Evolutionary conservation across 2,888 invertebrate species (phyloP).

Genomic region (Heteromyza rotundicornis): DNA sequence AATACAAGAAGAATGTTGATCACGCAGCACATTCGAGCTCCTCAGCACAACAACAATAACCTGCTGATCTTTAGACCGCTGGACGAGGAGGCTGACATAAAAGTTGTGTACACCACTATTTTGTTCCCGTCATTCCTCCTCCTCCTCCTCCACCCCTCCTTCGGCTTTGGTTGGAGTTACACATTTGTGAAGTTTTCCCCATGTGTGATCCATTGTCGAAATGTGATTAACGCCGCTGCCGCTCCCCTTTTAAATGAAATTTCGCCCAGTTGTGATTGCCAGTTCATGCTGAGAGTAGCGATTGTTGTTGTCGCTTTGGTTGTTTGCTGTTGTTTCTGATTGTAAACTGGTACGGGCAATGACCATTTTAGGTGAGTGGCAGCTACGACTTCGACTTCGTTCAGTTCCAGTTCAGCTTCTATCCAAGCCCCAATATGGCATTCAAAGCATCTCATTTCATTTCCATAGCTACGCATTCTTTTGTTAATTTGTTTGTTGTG

Average conservation of each 20-base stretch:
- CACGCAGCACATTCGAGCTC: too few species aligned
- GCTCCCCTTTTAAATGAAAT: conserved; percentile 44
- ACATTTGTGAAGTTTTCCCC: too few species aligned
- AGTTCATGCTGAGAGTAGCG: too few species aligned
- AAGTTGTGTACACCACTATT: too few species aligned
- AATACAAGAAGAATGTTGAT: conserved; percentile 3
- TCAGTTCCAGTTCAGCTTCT: background rate
- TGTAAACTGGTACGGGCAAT: conserved; percentile 9
- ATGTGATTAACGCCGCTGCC: conserved; percentile 9
- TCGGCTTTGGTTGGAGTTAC: too few species aligned
- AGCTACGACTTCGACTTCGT: too few species aligned
- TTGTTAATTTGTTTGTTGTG: conserved; percentile 18
- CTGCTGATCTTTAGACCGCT: conserved; percentile 9
- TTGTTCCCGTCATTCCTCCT: too few species aligned
- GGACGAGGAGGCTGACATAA: conserved; percentile 3
- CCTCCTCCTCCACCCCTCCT: too few species aligned
- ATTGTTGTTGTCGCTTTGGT: conserved; percentile 14
- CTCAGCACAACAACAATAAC: background rate
- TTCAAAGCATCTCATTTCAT: background rate
- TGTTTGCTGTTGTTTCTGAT: conserved; percentile 11
- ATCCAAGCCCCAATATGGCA: background rate
- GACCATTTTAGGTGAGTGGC: conserved; percentile 11
- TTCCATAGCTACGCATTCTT: conserved; percentile 13
- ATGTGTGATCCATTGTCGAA: conserved; percentile 4
- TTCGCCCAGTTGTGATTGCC: background rate